Percentiles rank a stretch among this genome's conserved stretches.
These are phyloP conservation scores for Amiota communis DNA, from an alignment of 2,888 invertebrate species.

Conservation along the genomic window DNA sequence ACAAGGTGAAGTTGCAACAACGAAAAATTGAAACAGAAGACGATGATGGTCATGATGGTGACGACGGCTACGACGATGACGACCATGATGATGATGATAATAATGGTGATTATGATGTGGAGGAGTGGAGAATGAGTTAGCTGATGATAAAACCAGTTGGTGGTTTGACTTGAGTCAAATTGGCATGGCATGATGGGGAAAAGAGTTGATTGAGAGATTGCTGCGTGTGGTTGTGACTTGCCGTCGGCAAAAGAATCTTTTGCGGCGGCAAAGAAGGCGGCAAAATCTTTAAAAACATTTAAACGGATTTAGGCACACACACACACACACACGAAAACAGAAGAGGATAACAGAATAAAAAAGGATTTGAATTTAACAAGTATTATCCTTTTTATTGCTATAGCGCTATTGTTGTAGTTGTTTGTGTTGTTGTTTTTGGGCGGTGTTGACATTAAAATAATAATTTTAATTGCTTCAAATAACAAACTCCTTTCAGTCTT, in stretches of 20 bases:
- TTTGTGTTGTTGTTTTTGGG: neutral
- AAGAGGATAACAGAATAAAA: neutral
- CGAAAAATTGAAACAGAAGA: too few relatives aligned
- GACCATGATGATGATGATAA: too few relatives aligned
- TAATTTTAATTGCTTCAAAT: slow-evolving; percentile 71
- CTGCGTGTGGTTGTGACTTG: slow-evolving; percentile 36
- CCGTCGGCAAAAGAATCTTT: slow-evolving; percentile 55
- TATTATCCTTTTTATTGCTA: slow-evolving; percentile 2
- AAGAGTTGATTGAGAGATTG: too few relatives aligned
- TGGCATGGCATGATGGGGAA: neutral
- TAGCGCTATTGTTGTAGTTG: slow-evolving; percentile 39
- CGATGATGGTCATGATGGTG: too few relatives aligned
- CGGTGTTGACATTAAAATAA: slow-evolving; percentile 72
- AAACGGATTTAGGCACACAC: slow-evolving; percentile 53
- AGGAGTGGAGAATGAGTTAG: neutral
- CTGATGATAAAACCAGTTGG: neutral
- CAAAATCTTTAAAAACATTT: slow-evolving; percentile 63
- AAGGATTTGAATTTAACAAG: slow-evolving; percentile 31
- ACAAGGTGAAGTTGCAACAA: slow-evolving; percentile 47
- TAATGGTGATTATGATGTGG: too few relatives aligned
- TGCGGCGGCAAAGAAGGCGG: slow-evolving; percentile 7
- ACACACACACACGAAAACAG: neutral
- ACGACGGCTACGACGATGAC: neutral
- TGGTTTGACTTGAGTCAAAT: neutral
- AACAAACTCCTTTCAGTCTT: slow-evolving; percentile 44